A percentile compares a stretch with the other conserved stretches of the same genome.
These are phyloP conservation scores for Limenitis camilla DNA, from an alignment of 2,888 invertebrate genomes.

Conservation along the genomic window DNA sequence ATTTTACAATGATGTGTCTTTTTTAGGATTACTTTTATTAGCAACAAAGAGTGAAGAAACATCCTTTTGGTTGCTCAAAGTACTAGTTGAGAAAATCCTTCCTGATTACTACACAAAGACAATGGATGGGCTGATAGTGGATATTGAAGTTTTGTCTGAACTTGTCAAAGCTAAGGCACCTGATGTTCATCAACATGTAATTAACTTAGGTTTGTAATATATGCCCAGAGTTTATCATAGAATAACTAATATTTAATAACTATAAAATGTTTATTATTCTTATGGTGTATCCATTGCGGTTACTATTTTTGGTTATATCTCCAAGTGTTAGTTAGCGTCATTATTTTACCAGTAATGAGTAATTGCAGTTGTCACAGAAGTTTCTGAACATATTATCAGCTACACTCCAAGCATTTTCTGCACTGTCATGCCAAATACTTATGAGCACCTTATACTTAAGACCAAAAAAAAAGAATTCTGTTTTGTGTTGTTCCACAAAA, in stretches of 20 bases:
- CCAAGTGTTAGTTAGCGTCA: no score
- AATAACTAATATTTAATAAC: no score
- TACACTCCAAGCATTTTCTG: no score
- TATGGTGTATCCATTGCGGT: not conserved
- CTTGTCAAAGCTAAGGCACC: slow-evolving; percentile 88
- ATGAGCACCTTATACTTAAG: no score
- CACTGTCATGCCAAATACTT: no score
- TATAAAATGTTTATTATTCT: not conserved
- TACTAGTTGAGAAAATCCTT: slow-evolving; percentile 88
- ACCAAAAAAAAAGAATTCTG: no score
- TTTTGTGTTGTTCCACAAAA: no score
- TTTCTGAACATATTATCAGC: no score
- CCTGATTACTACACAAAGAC: slow-evolving; percentile 92
- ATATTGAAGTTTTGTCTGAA: slow-evolving; percentile 92
- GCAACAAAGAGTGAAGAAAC: slow-evolving; percentile 92
- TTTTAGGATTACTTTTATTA: slow-evolving; percentile 82
- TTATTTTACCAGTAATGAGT: no score
- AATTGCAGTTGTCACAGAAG: no score
- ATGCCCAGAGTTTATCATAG: slow-evolving; percentile 1
- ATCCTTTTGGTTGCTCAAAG: slow-evolving; percentile 94
- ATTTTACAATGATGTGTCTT: not conserved
- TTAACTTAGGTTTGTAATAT: slow-evolving; percentile 75
- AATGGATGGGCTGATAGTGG: slow-evolving; percentile 91
- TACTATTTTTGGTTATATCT: no score
- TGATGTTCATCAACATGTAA: slow-evolving; percentile 86